These are phyloP conservation scores for Choreutis nemorana DNA, from an alignment of 2,888 invertebrate genomes.

Conservation along the genomic window DNA sequence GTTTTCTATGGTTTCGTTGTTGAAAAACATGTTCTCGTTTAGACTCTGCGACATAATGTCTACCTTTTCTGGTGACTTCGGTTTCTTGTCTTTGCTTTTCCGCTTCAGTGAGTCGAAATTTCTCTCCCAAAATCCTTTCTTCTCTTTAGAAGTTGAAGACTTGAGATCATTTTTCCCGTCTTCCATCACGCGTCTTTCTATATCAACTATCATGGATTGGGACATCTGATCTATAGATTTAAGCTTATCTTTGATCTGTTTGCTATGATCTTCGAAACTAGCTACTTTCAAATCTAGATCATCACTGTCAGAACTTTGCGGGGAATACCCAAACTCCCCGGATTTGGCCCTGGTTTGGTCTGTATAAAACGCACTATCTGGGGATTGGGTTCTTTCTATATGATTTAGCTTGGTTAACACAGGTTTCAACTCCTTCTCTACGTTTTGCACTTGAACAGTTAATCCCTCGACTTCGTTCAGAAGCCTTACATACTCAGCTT, in stretches of 20 bases:
- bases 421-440: slow-evolving; percentile 72
- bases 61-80: slow-evolving; percentile 45
- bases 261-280: slow-evolving; percentile 46
- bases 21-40: slow-evolving; percentile 60
- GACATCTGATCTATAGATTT: slow-evolving; percentile 63
- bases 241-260: slow-evolving; percentile 51
- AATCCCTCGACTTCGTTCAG: slow-evolving; percentile 70
- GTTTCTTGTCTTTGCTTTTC: slow-evolving; percentile 38
- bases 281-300: slow-evolving; percentile 42
- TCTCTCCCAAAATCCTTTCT: slow-evolving; percentile 63
- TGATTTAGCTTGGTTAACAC: slow-evolving; percentile 45
- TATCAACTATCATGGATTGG: slow-evolving; percentile 59
- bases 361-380: slow-evolving; percentile 61
- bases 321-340: slow-evolving; percentile 55
- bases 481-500: slow-evolving; percentile 66
- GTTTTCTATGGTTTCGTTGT: slow-evolving; percentile 53
- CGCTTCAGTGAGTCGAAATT: slow-evolving; percentile 60
- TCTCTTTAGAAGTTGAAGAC: slow-evolving; percentile 48
- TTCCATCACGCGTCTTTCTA: slow-evolving; percentile 38
- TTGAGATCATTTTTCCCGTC: slow-evolving; percentile 51
- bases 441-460: slow-evolving; percentile 69
- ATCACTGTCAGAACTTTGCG: slow-evolving; percentile 55
- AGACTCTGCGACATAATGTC: slow-evolving; percentile 64
- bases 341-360: slow-evolving; percentile 61
- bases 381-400: slow-evolving; percentile 50